phyloP scores from a whole-genome alignment of 2,888 invertebrate species.

The Athalia circularis region DNA sequence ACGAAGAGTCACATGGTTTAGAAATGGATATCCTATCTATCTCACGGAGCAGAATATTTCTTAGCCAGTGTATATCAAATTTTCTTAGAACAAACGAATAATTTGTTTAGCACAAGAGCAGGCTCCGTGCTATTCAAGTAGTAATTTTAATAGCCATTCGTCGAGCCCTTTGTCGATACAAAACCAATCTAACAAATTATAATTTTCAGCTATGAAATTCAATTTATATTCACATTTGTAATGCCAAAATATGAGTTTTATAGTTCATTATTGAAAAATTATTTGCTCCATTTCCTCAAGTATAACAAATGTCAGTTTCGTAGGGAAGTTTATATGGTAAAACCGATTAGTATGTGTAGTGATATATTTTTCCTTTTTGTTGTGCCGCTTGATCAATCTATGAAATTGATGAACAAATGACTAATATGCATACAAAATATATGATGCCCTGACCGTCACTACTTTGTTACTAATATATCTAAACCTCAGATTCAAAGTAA shows the following conservation, averaged over 20 bases:
- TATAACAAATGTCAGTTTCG: too few relatives aligned
- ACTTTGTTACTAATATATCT: constrained; percentile 36
- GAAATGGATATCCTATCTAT: not conserved
- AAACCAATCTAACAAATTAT: not conserved
- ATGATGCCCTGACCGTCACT: constrained; percentile 41
- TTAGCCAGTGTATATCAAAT: not conserved
- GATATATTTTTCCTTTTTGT: not conserved
- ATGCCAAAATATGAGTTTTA: too few relatives aligned
- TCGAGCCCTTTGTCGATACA: not conserved
- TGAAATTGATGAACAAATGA: constrained; percentile 49
- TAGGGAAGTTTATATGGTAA: too few relatives aligned
- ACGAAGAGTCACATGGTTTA: not conserved
- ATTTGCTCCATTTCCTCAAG: too few relatives aligned
- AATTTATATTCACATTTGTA: not conserved
- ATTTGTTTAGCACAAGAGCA: constrained; percentile 34
- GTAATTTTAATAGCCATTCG: constrained; percentile 7
- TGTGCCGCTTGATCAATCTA: constrained; percentile 13
- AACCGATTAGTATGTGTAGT: not conserved
- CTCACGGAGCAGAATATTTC: not conserved
- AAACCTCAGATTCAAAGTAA: constrained; percentile 34
- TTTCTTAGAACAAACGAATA: not conserved
- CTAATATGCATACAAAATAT: constrained; percentile 30
- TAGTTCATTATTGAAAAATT: too few relatives aligned
- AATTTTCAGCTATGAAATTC: not conserved
- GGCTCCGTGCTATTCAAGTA: constrained; percentile 30